phyloP scores from a whole-genome alignment of 2,888 invertebrate species.

The Lycocerus yunnanus region DNA sequence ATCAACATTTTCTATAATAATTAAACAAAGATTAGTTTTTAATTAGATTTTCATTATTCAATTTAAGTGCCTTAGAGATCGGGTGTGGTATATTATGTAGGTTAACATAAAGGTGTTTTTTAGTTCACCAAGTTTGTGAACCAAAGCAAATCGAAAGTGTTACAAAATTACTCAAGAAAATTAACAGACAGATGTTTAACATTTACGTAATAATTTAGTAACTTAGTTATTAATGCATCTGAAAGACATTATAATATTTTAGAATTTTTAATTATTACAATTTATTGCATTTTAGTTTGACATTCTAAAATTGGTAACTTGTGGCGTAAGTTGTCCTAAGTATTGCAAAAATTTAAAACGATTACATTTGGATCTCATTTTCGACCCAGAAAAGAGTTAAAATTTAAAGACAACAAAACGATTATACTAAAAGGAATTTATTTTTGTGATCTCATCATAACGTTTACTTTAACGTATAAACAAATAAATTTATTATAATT shows the following conservation, averaged over 20 bases:
- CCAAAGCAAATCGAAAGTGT: conserved; percentile 29
- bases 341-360: background rate
- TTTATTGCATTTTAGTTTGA: background rate
- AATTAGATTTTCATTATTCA: background rate
- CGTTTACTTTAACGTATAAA: background rate
- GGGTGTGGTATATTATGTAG: conserved; percentile 21
- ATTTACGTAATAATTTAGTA: conserved; percentile 22
- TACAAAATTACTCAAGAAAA: conserved; percentile 27
- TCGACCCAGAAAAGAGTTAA: background rate
- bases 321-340: background rate
- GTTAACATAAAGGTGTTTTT: conserved; percentile 15
- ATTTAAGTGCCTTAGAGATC: background rate
- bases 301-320: background rate
- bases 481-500: no score
- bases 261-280: background rate
- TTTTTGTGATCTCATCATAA: background rate
- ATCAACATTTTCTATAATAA: background rate
- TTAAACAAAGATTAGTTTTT: background rate
- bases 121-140: conserved; percentile 11
- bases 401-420: no score
- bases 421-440: background rate
- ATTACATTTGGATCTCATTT: background rate
- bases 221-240: background rate
- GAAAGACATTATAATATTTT: background rate
- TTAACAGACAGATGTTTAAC: conserved; percentile 26